Conservation (phyloP, 2,888 invertebrate genomes). For the Isotomurus palustris region DNA sequence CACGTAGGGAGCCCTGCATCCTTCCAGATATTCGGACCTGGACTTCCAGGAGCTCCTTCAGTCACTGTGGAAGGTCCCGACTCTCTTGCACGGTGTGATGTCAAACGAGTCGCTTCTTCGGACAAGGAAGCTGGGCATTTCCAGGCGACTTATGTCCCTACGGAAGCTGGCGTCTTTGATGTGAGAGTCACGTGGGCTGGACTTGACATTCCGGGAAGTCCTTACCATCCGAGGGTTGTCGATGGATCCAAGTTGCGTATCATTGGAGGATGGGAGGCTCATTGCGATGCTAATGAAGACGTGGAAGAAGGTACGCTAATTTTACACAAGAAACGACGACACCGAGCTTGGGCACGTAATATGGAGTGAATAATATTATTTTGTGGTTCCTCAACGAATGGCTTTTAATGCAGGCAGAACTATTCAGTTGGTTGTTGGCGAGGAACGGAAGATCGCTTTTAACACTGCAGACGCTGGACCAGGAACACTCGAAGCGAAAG, state of each 20-base stretch:
- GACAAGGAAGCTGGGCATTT: slow-evolving; percentile 63
- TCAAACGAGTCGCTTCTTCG: slow-evolving; percentile 40
- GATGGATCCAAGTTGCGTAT: slow-evolving; percentile 67
- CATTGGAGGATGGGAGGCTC: slow-evolving; percentile 82
- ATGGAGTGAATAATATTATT: too few relatives aligned
- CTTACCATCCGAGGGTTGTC: slow-evolving; percentile 74
- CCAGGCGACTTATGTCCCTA: slow-evolving; percentile 83
- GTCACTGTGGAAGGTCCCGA: slow-evolving; percentile 59
- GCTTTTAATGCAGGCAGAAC: slow-evolving; percentile 50
- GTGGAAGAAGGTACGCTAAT: slow-evolving; percentile 7
- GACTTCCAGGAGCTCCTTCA: slow-evolving; percentile 53
- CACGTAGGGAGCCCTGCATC: slow-evolving; percentile 55
- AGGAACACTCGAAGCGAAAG: slow-evolving; percentile 55
- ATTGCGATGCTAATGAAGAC: slow-evolving; percentile 31
- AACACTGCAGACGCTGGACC: slow-evolving; percentile 88
- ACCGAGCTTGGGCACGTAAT: too few relatives aligned
- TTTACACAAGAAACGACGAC: not conserved
- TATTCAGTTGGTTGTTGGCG: slow-evolving; percentile 53
- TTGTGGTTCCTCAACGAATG: too few relatives aligned
- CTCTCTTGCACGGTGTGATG: slow-evolving; percentile 51
- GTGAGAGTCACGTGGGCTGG: slow-evolving; percentile 69
- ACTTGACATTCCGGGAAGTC: slow-evolving; percentile 62
- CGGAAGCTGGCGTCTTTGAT: slow-evolving; percentile 87
- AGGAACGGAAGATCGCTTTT: slow-evolving; percentile 64
- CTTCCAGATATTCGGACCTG: slow-evolving; percentile 56